Base-by-base conservation (phyloP, 2,797 vertebrate species). In the Rhinella marina region DNA sequence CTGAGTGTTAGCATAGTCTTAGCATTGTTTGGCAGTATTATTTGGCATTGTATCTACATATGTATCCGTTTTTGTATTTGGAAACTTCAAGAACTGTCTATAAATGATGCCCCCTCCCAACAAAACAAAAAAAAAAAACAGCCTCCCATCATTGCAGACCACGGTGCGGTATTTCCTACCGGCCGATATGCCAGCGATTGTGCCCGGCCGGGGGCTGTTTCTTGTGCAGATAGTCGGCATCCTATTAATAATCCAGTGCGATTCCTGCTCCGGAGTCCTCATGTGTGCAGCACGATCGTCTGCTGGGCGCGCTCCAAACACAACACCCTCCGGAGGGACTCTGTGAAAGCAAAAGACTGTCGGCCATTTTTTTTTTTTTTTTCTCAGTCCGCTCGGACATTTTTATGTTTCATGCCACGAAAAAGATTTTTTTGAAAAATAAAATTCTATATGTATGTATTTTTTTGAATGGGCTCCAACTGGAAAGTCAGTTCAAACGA, bases 221-320 rank as follows among this genome's bases (percentile, higher is more conserved):
- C 54, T 21, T 11, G 57, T 90, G 87, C 54, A 61, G 90, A 88
- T 17, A 50, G 17, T 75, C 16, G 41, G 21, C 73, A 59, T 91
- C 88, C 70, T 73, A 88, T 87, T 91, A 92, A 94, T 93, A 91
- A 88, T 85, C 87, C 91, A 62, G 56, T 81, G 91, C 89, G 27
- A 59, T 73, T 41, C 64, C 70, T 56, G 66, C 54, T 62, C 52
- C 13, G 82, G 89, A 90, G 90, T 90, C 91, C 88, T 93, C 92
- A 84, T 94, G 93, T 94, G 92, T 92, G 95, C 87, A 82, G 88
- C 86, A 82, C 88, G 91, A 92, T 94, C 93, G 91, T 86, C 64
- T 85, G 88, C 93, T 95, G 93, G 89, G 93, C 93, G 88, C 61
- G n/a, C 86, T 93, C 95, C 95, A 96, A 91, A 79, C 84, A 59